A percentile compares a stretch with the other conserved stretches of the same genome.
Evolutionary conservation across 2,888 invertebrate species (phyloP).

Genomic region (Caprella mutica): DNA sequence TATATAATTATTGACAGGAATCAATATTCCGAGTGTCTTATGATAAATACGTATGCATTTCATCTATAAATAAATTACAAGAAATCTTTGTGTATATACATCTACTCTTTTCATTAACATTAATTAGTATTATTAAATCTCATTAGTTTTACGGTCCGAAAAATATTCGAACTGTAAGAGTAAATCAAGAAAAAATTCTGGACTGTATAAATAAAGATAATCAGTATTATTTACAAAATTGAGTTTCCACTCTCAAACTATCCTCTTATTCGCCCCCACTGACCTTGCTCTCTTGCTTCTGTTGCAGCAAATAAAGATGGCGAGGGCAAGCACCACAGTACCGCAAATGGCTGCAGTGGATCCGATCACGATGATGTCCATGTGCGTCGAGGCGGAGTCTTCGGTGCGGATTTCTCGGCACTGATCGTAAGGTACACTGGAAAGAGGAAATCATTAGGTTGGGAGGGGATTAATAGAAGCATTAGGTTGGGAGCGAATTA

Average conservation of each 20-base stretch:
- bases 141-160: too few species aligned
- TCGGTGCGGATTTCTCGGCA: conserved; percentile 75
- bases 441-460: conserved; percentile 36
- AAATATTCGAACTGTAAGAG: too few species aligned
- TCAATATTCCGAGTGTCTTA: too few species aligned
- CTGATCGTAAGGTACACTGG: conserved; percentile 61
- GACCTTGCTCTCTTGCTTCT: conserved; percentile 37
- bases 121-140: too few species aligned
- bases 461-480: not conserved
- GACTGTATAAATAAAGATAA: too few species aligned
- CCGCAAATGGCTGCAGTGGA: conserved; percentile 87
- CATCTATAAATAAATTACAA: too few species aligned
- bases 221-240: not conserved
- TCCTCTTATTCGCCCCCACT: conserved; percentile 22
- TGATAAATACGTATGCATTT: too few species aligned
- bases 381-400: conserved; percentile 60
- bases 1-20: too few species aligned
- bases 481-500: not conserved
- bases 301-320: conserved; percentile 78
- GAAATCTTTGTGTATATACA: too few species aligned
- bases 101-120: too few species aligned
- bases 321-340: conserved; percentile 77
- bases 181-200: too few species aligned
- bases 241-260: not conserved
- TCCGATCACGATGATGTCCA: conserved; percentile 90